These are phyloP conservation scores for Hemichromis elongatus DNA, from an alignment of 2,113 vertebrate species.

Conservation along the genomic window DNA sequence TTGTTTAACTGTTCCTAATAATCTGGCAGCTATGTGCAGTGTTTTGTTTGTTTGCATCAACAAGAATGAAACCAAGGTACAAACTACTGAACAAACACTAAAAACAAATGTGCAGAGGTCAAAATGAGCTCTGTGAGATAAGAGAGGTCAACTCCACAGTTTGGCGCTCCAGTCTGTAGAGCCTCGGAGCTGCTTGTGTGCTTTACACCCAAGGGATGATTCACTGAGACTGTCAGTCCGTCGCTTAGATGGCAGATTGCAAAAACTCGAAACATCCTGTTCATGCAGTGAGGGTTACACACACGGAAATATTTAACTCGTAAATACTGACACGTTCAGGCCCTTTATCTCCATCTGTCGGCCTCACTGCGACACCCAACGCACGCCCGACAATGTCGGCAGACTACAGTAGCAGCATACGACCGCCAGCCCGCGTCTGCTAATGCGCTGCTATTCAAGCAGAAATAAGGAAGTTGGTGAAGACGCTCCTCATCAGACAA, in stretches of 20 bases:
- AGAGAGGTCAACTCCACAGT: neutral
- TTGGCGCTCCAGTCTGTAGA: neutral
- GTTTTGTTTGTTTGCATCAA: neutral
- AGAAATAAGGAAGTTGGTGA: conserved; percentile 39
- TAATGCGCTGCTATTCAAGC: neutral
- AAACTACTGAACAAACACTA: neutral
- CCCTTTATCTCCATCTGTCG: neutral
- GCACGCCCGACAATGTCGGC: neutral
- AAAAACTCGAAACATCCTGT: neutral
- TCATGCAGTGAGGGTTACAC: neutral
- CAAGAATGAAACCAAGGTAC: neutral
- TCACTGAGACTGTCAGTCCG: neutral
- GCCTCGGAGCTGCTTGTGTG: too few species aligned
- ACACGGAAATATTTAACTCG: neutral
- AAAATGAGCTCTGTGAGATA: neutral
- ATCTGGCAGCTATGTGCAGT: neutral
- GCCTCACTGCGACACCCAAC: neutral
- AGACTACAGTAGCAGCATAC: neutral
- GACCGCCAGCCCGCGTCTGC: neutral
- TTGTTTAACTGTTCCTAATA: neutral
- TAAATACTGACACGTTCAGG: neutral
- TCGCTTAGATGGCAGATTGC: neutral
- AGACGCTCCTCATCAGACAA: neutral
- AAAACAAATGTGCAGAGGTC: neutral
- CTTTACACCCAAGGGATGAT: neutral